A percentile compares a stretch with the other conserved stretches of the same genome.
These are phyloP conservation scores for Aphaenogaster ashmeadi DNA, from an alignment of 1,140 invertebrate genomes.

Conservation along the genomic window DNA sequence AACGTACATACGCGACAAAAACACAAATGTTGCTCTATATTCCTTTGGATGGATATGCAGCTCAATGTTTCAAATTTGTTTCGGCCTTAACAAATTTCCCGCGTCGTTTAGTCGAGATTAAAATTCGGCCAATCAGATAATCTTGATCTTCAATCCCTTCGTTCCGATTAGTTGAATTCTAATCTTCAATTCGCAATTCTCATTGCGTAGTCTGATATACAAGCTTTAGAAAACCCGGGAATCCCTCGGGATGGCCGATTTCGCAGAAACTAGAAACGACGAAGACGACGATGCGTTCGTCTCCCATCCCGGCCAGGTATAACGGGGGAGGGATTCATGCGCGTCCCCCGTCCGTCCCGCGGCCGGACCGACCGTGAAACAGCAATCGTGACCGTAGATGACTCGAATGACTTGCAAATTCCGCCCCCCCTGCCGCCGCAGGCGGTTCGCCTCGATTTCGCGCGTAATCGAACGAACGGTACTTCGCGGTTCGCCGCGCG, in stretches of 20 bases:
- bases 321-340: background rate
- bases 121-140: too few species aligned
- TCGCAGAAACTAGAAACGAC: background rate
- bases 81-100: background rate
- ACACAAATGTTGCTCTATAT: too few species aligned
- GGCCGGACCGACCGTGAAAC: conserved; percentile 65
- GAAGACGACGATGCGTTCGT: background rate
- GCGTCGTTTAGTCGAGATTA: background rate
- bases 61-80: too few species aligned
- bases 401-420: conserved; percentile 76
- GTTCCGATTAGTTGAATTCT: too few species aligned
- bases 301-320: background rate
- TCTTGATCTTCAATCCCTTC: too few species aligned
- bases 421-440: background rate
- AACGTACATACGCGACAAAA: too few species aligned
- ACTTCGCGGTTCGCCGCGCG: background rate
- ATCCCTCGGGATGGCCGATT: background rate
- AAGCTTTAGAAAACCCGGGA: background rate
- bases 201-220: too few species aligned
- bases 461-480: conserved; percentile 42
- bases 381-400: conserved; percentile 78
- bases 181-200: too few species aligned
- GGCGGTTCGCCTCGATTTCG: conserved; percentile 43
- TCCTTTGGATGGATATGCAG: too few species aligned
- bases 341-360: background rate